Evolutionary conservation across 2,888 invertebrate species (phyloP), one percentile per base, ranked within the genome.

Genomic region (Tupiocoris notatus): DNA sequence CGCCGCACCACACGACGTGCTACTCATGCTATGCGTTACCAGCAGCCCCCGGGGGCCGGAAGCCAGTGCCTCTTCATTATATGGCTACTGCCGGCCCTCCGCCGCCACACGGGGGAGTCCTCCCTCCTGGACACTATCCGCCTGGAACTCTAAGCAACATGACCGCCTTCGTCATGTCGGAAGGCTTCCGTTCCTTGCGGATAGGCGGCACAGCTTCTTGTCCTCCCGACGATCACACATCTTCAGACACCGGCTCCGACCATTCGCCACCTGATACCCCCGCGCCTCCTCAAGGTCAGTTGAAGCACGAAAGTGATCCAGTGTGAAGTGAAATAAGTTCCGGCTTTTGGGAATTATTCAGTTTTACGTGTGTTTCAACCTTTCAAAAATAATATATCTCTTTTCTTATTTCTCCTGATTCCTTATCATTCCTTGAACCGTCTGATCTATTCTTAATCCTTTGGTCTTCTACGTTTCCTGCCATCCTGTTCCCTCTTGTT

Each of bases 261-360:
- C 86, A 88, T 78, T 87, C 87, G 18, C 88, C 88, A 0, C 87
- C 87, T 7, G 89, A 88, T 80, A 89, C 89, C 25, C 85, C 82
- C 21, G 78, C 79, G 54, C 79, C 79, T 9, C 58, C 61, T 65
- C 61, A 58, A 67, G 75, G 75, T 75, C 3, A 16, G 74, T 71
- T 57, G 6, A 39, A 39, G 39, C n/a, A n/a, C n/a, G n/a, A n/a
- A n/a, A n/a, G n/a, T n/a, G n/a, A 56, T 56, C 56, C 12, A n/a
- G 56, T 56, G 9, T 56, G 12, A n/a, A n/a, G n/a, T n/a, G n/a
- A n/a, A n/a, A n/a, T n/a, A n/a, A n/a, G n/a, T n/a, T n/a, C n/a
- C n/a, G n/a, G n/a, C n/a, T n/a, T 56, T 9, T 56, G 9, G 12
- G n/a, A 56, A 56, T 56, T 56, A n/a, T 12, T 12, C 56, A 56